These are phyloP conservation scores for Epicampocera succincta DNA, from an alignment of 2,888 invertebrate genomes.

Conservation along the genomic window DNA sequence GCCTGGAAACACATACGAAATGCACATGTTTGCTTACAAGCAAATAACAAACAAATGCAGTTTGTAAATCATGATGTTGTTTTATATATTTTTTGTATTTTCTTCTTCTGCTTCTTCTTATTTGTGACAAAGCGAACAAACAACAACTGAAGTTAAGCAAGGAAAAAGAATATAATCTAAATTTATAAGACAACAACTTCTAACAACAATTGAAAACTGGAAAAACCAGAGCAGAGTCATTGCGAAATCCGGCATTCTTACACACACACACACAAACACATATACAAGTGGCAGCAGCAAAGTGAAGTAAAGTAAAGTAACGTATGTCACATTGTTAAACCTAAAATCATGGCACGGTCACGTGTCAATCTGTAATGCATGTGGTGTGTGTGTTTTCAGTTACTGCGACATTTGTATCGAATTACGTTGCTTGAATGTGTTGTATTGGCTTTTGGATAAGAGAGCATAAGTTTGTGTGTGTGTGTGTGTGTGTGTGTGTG, in stretches of 20 bases:
- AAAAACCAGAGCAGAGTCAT: slow-evolving; percentile 32
- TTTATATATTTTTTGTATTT: too few relatives aligned
- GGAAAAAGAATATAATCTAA: slow-evolving; percentile 6
- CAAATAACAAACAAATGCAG: slow-evolving; percentile 33
- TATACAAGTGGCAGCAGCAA: slow-evolving; percentile 21
- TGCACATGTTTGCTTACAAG: background rate
- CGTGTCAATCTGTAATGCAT: slow-evolving; percentile 78
- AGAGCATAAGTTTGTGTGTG: background rate
- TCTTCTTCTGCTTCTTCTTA: too few relatives aligned
- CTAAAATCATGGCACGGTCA: slow-evolving; percentile 81
- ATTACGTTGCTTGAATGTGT: background rate
- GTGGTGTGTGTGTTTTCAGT: slow-evolving; percentile 45
- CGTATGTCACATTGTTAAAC: slow-evolving; percentile 76
- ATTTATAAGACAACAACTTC: slow-evolving; percentile 40
- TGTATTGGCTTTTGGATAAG: background rate
- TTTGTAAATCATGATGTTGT: slow-evolving; percentile 38
- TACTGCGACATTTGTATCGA: slow-evolving; percentile 20
- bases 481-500: background rate
- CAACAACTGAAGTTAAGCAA: slow-evolving; percentile 14
- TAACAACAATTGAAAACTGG: background rate
- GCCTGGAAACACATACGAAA: slow-evolving; percentile 7
- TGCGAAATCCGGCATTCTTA: background rate
- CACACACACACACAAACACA: background rate
- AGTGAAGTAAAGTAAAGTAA: too few relatives aligned
- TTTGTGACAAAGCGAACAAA: slow-evolving; percentile 43